Percentiles rank a stretch among this genome's conserved stretches.
Conservation (phyloP, 2,113 vertebrate genomes). For the Carassius gibelio region DNA sequence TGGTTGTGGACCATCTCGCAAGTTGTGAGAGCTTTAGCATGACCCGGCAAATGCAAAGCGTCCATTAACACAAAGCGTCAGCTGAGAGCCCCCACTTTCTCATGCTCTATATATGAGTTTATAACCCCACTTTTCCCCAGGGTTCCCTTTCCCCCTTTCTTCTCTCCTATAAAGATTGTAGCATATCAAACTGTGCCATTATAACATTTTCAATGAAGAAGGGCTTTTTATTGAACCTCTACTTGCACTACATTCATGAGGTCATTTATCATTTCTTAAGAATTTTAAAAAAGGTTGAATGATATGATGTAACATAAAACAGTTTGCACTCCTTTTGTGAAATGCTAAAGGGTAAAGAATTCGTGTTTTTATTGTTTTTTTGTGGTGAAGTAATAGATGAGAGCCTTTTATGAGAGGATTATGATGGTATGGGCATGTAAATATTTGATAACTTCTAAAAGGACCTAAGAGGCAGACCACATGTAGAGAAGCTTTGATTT, state of each 20-base stretch:
- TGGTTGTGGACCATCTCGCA: conserved; percentile 16
- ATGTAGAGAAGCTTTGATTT: conserved; percentile 6
- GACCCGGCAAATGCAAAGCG: conserved; percentile 26
- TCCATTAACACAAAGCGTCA: conserved; percentile 28
- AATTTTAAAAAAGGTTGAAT: conserved; percentile 8
- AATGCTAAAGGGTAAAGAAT: not conserved
- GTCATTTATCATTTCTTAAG: conserved; percentile 22
- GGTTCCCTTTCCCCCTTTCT: not conserved
- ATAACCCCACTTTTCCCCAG: conserved; percentile 5
- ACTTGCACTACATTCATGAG: conserved; percentile 18
- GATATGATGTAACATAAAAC: conserved; percentile 7
- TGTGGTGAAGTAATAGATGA: not conserved
- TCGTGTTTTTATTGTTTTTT: not conserved
- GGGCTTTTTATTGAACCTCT: conserved; percentile 6
- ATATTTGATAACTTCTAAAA: conserved; percentile 37
- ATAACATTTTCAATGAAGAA: not conserved
- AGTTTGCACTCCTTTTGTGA: not conserved
- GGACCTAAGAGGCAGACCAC: not conserved
- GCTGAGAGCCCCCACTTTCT: not conserved
- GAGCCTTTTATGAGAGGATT: conserved; percentile 27
- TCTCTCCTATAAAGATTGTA: not conserved
- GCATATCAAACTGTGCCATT: conserved; percentile 34
- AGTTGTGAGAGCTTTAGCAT: conserved; percentile 17
- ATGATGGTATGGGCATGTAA: conserved; percentile 16
- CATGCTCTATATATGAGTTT: conserved; percentile 18